These are phyloP conservation scores for Lasioglossum vierecki DNA, from an alignment of 2,888 invertebrate species.

Conservation along the genomic window DNA sequence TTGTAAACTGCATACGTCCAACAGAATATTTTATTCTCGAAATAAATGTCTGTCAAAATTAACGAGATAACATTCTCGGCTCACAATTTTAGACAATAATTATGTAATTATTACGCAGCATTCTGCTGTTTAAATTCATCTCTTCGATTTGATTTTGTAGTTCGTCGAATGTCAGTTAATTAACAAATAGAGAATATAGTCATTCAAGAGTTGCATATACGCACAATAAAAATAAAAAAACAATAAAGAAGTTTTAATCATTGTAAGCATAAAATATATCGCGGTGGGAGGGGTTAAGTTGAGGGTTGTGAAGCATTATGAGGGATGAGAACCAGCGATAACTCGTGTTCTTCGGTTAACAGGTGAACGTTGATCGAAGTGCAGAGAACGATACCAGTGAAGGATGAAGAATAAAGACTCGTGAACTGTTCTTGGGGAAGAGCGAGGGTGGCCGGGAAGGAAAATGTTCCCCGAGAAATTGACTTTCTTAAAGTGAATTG, in stretches of 20 bases:
- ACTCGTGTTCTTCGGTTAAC: background rate
- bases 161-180: background rate
- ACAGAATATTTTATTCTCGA: background rate
- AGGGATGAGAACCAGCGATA: background rate
- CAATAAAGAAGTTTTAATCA: background rate
- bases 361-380: background rate
- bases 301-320: background rate
- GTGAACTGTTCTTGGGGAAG: background rate
- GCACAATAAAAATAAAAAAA: background rate
- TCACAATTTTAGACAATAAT: background rate
- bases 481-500: slow-evolving; percentile 16
- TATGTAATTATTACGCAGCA: background rate
- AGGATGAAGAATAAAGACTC: slow-evolving; percentile 12
- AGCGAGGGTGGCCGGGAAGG: background rate
- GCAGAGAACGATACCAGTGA: slow-evolving; percentile 1
- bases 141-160: background rate
- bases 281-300: background rate
- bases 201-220: background rate
- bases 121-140: background rate
- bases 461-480: slow-evolving; percentile 21
- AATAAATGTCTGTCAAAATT: background rate
- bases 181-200: background rate
- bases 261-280: background rate
- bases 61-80: background rate
- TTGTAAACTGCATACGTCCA: background rate